Percentiles rank a stretch among this genome's conserved stretches.
phyloP scores from a whole-genome alignment of 2,113 vertebrate genomes.

The Dipodomys stephensi region DNA sequence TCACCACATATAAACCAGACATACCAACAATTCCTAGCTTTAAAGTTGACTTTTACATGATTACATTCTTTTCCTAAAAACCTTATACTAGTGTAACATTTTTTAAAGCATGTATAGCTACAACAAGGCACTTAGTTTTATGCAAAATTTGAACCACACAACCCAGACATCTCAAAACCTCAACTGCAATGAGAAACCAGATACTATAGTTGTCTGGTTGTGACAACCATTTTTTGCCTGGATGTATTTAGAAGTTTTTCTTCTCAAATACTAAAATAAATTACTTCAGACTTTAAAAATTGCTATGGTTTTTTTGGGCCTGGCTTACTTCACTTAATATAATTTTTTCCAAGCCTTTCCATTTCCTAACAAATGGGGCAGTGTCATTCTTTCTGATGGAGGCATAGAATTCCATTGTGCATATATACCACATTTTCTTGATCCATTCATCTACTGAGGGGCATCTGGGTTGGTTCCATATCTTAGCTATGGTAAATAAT shows the following conservation, averaged over 20 bases:
- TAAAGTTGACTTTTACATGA: conserved; percentile 45
- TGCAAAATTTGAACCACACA: neutral
- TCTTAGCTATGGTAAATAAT: too few relatives aligned
- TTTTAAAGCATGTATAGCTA: neutral
- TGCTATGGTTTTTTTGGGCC: neutral
- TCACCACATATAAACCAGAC: conserved; percentile 41
- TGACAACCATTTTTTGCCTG: neutral
- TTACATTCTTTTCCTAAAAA: conserved; percentile 8
- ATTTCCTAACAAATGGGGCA: too few relatives aligned
- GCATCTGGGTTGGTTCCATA: too few relatives aligned
- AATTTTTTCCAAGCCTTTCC: too few relatives aligned
- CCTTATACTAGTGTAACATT: neutral
- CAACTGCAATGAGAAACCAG: neutral
- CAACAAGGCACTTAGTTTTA: neutral
- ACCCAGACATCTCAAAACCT: neutral
- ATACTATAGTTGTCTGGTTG: neutral
- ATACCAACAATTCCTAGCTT: neutral
- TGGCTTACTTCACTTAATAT: too few relatives aligned
- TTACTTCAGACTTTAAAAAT: neutral
- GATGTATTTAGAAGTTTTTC: neutral
- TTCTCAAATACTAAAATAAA: conserved; percentile 1
- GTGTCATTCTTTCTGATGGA: too few relatives aligned
- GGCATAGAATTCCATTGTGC: too few relatives aligned
- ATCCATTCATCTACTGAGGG: too few relatives aligned
- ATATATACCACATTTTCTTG: too few relatives aligned